phyloP scores from a whole-genome alignment of 2,797 vertebrate species.

The Oreochromis mossambicus region DNA sequence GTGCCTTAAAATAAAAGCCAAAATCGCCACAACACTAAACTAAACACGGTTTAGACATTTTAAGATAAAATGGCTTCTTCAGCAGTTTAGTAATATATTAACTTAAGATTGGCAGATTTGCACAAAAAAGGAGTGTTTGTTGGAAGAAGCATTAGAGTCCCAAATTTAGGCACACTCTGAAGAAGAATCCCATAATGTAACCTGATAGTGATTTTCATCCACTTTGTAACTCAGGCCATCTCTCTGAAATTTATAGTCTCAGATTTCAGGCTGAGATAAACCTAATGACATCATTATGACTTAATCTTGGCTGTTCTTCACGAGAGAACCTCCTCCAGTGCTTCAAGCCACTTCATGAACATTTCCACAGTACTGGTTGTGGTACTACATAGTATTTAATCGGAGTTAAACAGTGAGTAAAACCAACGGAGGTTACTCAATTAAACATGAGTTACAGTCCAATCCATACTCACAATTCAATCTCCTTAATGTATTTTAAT shows the following conservation, averaged over 20 bases:
- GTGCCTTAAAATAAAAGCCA: neutral
- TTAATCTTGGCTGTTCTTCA: rapidly evolving
- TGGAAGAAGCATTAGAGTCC: neutral
- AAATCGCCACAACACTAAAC: neutral
- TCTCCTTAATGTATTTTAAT: neutral
- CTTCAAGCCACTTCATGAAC: neutral
- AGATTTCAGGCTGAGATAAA: neutral
- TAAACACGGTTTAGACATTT: neutral
- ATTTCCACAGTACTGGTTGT: neutral
- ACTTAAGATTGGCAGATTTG: neutral
- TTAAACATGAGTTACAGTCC: neutral
- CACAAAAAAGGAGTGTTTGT: neutral
- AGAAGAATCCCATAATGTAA: neutral
- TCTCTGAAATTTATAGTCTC: neutral
- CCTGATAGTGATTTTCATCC: neutral
- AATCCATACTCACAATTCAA: neutral
- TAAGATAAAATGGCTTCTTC: neutral
- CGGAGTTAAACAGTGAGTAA: neutral
- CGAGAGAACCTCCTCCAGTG: neutral
- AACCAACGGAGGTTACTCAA: neutral
- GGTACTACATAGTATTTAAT: neutral
- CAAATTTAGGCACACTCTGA: neutral
- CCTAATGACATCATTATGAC: neutral
- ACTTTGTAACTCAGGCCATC: neutral
- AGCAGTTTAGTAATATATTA: neutral